Percentiles rank a stretch among this genome's conserved stretches.
phyloP scores from a whole-genome alignment of 2,888 invertebrate species.

The Agelastica alni region DNA sequence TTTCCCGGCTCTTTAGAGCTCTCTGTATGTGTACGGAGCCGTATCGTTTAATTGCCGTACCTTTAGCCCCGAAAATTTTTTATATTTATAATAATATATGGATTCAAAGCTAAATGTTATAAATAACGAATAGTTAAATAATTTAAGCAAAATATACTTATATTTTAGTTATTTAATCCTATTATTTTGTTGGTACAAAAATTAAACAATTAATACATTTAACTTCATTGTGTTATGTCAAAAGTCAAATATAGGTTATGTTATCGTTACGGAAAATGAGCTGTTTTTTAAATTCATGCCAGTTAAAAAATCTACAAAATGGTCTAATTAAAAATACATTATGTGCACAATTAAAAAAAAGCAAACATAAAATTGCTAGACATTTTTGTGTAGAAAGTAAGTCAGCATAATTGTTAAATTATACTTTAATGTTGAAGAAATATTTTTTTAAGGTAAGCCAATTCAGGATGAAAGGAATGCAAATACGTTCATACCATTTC shows the following conservation, averaged over 20 bases:
- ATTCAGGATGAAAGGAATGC: slow-evolving; percentile 2
- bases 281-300: slow-evolving; percentile 4
- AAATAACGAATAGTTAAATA: too few species aligned
- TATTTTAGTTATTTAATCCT: too few species aligned
- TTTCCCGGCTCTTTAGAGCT: too few species aligned
- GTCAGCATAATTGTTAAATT: background rate
- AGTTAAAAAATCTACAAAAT: slow-evolving; percentile 5
- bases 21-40: too few species aligned
- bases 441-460: background rate
- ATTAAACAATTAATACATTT: too few species aligned
- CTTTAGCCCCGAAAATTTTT: too few species aligned
- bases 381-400: slow-evolving; percentile 9
- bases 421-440: background rate
- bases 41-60: too few species aligned
- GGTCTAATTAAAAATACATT: background rate
- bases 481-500: slow-evolving; percentile 54
- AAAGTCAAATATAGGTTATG: slow-evolving; percentile 14
- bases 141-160: too few species aligned
- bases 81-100: too few species aligned
- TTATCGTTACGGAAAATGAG: slow-evolving; percentile 1
- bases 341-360: slow-evolving; percentile 4
- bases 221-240: too few species aligned
- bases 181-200: too few species aligned
- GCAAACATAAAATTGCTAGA: slow-evolving; percentile 3
- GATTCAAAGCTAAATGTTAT: too few species aligned